Percentiles rank a stretch among this genome's conserved stretches.
These are phyloP conservation scores for Parambassis ranga DNA, from an alignment of 2,797 vertebrate species.

Conservation along the genomic window DNA sequence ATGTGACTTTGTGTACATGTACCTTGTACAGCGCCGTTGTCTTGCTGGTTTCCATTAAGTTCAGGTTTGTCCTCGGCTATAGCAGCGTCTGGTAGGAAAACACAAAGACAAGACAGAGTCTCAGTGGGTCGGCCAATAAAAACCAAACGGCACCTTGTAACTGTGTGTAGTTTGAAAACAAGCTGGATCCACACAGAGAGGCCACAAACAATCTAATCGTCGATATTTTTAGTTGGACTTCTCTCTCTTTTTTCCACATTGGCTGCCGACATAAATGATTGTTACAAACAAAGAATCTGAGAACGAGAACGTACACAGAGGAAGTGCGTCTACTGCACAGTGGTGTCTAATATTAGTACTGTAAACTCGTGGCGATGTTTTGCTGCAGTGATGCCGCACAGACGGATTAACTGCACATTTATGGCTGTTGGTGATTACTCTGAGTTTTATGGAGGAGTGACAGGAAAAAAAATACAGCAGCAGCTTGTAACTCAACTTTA, in stretches of 20 bases:
- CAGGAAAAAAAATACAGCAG: conserved; percentile 6
- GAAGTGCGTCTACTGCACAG: neutral
- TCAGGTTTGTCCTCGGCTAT: conserved; percentile 88
- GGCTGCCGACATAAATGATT: too few relatives aligned
- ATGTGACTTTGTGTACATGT: conserved; percentile 15
- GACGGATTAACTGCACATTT: conserved; percentile 4
- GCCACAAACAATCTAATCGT: neutral
- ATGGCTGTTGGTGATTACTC: conserved; percentile 16
- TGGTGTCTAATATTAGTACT: neutral
- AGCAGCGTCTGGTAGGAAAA: conserved; percentile 82
- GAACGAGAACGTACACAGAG: too few relatives aligned
- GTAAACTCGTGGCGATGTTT: neutral
- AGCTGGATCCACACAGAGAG: neutral
- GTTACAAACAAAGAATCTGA: too few relatives aligned
- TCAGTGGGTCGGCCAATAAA: conserved; percentile 58
- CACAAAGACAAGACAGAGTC: conserved; percentile 57
- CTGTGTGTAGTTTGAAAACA: neutral
- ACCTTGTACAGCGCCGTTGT: conserved; percentile 90
- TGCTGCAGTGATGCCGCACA: neutral
- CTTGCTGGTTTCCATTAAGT: conserved; percentile 87
- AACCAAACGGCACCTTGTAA: conserved; percentile 17
- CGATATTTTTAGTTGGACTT: neutral
- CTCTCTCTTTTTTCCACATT: neutral
- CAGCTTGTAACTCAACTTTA: conserved; percentile 8
- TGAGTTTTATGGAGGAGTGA: conserved; percentile 3